Percentiles rank a stretch among this genome's conserved stretches.
These are phyloP conservation scores for Oxystoma pomonae DNA, from an alignment of 2,888 invertebrate species.

Conservation along the genomic window DNA sequence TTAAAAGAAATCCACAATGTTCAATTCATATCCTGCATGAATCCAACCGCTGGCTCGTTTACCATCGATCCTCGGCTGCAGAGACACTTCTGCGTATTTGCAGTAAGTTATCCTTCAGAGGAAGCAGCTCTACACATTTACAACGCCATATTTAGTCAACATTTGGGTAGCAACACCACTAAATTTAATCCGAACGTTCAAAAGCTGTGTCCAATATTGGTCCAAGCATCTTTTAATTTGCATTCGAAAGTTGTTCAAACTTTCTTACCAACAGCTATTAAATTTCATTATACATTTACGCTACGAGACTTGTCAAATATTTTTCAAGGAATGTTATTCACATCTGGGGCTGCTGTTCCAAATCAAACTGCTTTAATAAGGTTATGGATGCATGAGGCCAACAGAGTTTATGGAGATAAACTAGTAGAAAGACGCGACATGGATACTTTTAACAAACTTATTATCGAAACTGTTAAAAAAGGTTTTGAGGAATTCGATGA, in stretches of 20 bases:
- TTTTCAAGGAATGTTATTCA: slow-evolving; percentile 82
- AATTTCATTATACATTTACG: slow-evolving; percentile 94
- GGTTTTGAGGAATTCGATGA: slow-evolving; percentile 72
- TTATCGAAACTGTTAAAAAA: slow-evolving; percentile 75
- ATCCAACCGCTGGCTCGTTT: slow-evolving; percentile 93
- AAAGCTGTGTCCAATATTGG: slow-evolving; percentile 58
- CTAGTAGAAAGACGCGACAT: slow-evolving; percentile 77
- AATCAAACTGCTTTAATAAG: slow-evolving; percentile 68
- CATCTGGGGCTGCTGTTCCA: slow-evolving; percentile 65
- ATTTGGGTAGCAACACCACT: slow-evolving; percentile 60
- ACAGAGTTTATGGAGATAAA: slow-evolving; percentile 89
- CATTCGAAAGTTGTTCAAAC: slow-evolving; percentile 70
- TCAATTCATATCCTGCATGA: slow-evolving; percentile 94
- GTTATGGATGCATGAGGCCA: slow-evolving; percentile 87
- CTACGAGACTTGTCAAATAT: slow-evolving; percentile 89
- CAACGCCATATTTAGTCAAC: slow-evolving; percentile 75
- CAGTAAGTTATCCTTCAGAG: slow-evolving; percentile 79
- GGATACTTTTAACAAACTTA: slow-evolving; percentile 65
- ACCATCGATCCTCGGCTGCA: slow-evolving; percentile 89
- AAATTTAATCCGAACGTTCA: slow-evolving; percentile 62
- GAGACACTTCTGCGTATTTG: slow-evolving; percentile 82
- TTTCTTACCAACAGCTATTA: slow-evolving; percentile 90
- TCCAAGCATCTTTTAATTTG: slow-evolving; percentile 68
- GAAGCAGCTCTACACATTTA: slow-evolving; percentile 85
- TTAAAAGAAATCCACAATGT: slow-evolving; percentile 90